Percentiles rank a stretch among this genome's conserved stretches.
These are phyloP conservation scores for Elymnias hypermnestra DNA, from an alignment of 1,140 invertebrate genomes.

Conservation along the genomic window DNA sequence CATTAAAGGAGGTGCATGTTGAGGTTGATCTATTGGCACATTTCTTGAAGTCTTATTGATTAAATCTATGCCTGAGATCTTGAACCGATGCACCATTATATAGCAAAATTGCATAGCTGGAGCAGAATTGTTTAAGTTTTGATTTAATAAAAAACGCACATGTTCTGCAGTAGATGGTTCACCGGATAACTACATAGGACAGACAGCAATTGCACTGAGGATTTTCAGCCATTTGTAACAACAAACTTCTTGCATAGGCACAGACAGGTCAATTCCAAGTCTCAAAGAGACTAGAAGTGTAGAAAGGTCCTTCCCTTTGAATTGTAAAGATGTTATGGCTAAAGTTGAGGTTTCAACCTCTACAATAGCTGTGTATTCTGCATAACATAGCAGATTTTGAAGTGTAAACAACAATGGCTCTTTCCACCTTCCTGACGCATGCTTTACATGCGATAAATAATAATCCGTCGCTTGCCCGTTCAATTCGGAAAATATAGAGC, in stretches of 20 bases:
- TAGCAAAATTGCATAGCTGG: conserved; percentile 50
- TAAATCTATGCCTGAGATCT: conserved; percentile 46
- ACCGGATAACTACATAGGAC: conserved; percentile 39
- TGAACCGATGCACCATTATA: conserved; percentile 44
- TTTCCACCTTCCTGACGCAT: conserved; percentile 70
- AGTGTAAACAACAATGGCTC: conserved; percentile 68
- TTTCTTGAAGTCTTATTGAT: conserved; percentile 52
- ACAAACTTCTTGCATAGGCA: conserved; percentile 51
- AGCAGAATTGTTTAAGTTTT: conserved; percentile 63
- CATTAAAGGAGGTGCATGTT: conserved; percentile 18
- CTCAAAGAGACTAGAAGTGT: conserved; percentile 54
- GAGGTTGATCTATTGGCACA: conserved; percentile 51
- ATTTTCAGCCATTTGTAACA: conserved; percentile 42
- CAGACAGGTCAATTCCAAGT: conserved; percentile 42
- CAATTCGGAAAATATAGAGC: conserved; percentile 69
- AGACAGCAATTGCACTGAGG: conserved; percentile 44
- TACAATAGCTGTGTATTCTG: conserved; percentile 64
- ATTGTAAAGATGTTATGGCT: conserved; percentile 62
- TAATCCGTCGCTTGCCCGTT: conserved; percentile 77
- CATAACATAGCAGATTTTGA: conserved; percentile 68
- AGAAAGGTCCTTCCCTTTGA: conserved; percentile 65
- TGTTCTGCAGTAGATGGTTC: conserved; percentile 45
- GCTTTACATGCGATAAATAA: conserved; percentile 74
- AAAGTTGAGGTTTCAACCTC: conserved; percentile 50
- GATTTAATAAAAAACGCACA: conserved; percentile 63